phyloP scores from a whole-genome alignment of 2,797 vertebrate genomes.

The Sparidentex hasta region DNA sequence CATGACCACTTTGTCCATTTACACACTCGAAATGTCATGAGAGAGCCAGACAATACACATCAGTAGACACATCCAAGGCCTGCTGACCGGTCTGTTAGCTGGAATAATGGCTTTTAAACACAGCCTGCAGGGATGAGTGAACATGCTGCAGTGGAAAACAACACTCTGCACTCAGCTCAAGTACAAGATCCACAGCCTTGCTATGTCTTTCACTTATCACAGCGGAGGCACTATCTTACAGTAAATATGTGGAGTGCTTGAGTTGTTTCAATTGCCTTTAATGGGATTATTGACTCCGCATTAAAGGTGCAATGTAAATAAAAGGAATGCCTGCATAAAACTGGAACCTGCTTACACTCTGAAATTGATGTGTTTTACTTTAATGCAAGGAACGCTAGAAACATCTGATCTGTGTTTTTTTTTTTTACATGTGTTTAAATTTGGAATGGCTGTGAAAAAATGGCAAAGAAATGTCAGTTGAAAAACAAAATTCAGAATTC shows the following conservation, averaged over 20 bases:
- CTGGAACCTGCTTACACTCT: neutral
- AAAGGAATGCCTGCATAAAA: neutral
- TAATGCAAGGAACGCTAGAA: neutral
- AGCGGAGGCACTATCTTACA: conserved; percentile 31
- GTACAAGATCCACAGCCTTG: conserved; percentile 36
- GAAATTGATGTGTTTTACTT: neutral
- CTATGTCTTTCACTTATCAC: conserved; percentile 38
- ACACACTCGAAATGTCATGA: conserved; percentile 70
- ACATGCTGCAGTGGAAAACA: conserved; percentile 69
- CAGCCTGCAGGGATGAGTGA: conserved; percentile 73
- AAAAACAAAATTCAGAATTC: neutral
- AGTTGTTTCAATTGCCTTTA: conserved; percentile 28
- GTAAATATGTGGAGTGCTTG: conserved; percentile 29
- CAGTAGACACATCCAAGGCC: conserved; percentile 74
- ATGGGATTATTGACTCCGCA: conserved; percentile 27
- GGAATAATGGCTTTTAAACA: conserved; percentile 80
- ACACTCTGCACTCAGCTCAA: conserved; percentile 58
- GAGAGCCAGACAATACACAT: conserved; percentile 73
- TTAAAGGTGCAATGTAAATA: conserved; percentile 21
- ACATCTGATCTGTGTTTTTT: neutral
- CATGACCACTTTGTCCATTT: conserved; percentile 73
- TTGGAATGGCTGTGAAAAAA: neutral
- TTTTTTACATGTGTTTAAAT: neutral
- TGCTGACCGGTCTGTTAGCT: conserved; percentile 70
- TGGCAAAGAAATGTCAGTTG: neutral